Evolutionary conservation across 2,797 vertebrate species (phyloP).

Genomic region (Anguilla anguilla): DNA sequence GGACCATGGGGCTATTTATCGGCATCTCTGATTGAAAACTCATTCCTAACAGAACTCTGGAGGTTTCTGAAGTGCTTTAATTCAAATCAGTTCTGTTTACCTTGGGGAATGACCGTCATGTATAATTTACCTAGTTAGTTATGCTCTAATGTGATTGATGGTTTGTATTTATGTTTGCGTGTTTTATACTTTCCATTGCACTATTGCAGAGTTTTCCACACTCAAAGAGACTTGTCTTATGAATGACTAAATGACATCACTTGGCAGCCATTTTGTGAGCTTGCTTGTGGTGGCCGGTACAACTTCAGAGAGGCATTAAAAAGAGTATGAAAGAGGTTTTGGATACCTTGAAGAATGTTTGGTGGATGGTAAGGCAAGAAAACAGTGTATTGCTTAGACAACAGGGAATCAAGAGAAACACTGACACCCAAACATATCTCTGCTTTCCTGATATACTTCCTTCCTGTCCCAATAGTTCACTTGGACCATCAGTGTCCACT

Average conservation of each 20-base stretch:
- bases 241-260: neutral
- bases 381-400: constrained; percentile 5
- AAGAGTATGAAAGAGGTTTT: neutral
- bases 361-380: neutral
- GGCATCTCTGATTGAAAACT: neutral
- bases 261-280: neutral
- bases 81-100: constrained; percentile 49
- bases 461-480: constrained; percentile 22
- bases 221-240: constrained; percentile 10
- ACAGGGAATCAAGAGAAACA: neutral
- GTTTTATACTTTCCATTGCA: constrained; percentile 70
- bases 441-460: neutral
- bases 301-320: neutral
- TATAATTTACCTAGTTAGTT: constrained; percentile 55
- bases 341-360: constrained; percentile 11
- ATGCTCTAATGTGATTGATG: constrained; percentile 58
- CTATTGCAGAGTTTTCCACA: constrained; percentile 59
- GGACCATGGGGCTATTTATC: neutral
- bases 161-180: constrained; percentile 59
- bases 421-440: neutral
- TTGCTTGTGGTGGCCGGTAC: neutral
- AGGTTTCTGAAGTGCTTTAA: constrained; percentile 48
- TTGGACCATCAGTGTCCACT: constrained; percentile 14
- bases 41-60: constrained; percentile 35
- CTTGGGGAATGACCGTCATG: constrained; percentile 56